Base-by-base conservation (phyloP, 2,113 vertebrate genomes). In the Clarias batrachus region DNA sequence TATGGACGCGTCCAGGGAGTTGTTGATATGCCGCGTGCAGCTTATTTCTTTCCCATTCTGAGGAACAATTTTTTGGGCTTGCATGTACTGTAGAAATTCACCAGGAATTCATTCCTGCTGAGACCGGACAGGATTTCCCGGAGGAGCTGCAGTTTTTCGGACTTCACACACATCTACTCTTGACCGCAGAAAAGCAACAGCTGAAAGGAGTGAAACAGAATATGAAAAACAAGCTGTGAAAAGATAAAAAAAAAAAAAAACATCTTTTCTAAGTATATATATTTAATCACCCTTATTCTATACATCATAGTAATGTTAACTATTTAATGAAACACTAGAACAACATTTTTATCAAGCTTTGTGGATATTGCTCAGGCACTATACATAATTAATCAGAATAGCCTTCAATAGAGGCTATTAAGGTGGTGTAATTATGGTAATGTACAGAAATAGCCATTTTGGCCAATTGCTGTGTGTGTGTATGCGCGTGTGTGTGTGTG, bases 331-430 rank as follows among this genome's bases (percentile, higher is more conserved):
- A 74, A 83, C 57, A 86, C 68, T 84, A 85, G 87, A 90, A 89
- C 87, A 89, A 88, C 76, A 89, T 85, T 90, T 89, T 86, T 71
- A 78, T 90, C 83, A 87, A 89, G 84, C 89, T 66, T 83, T 19
- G 89, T 85, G 83, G 87, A 89, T 86, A 90, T 91, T 87, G 89
- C 87, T 71, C 11, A 63, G 78, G 9, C 86, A 14, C 54, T 91
- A 93, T 93, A 87, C 90, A 93, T 92, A 92, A 93, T 93, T 93
- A 92, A 93, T 92, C 86, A 78, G 78, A 92, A 91, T 88, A 87
- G 90, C 73, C 88, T 82, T 87, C 66, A 27, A 82, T 91, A 87
- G 65, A 86, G 85, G 80, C 90, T 83, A 89, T 93, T 91, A 91
- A 85, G 80, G 65, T 70, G 21, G 76, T 83, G 85, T 91, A 92